phyloP scores from a whole-genome alignment of 2,113 vertebrate species.

The Syngnathus typhle region DNA sequence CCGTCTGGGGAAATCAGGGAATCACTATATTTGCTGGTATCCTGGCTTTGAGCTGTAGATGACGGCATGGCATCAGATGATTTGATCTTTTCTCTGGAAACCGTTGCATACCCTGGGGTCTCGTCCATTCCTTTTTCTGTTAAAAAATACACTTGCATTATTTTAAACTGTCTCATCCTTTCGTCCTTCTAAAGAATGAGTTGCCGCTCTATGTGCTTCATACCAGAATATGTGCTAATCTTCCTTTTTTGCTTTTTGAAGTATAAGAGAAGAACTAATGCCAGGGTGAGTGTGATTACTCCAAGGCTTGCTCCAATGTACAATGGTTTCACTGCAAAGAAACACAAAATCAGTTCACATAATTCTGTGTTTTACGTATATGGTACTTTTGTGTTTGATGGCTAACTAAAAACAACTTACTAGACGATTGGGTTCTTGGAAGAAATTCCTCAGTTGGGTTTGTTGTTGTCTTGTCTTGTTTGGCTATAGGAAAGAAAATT shows the following conservation, averaged over 20 bases:
- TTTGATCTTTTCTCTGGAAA: neutral
- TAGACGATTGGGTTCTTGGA: neutral
- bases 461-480: neutral
- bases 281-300: slow-evolving; percentile 18
- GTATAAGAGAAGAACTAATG: slow-evolving; percentile 22
- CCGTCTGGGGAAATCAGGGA: neutral
- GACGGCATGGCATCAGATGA: neutral
- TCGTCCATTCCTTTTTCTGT: slow-evolving; percentile 14
- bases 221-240: slow-evolving; percentile 23
- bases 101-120: neutral
- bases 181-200: neutral
- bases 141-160: neutral
- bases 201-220: neutral
- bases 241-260: slow-evolving; percentile 31
- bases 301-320: slow-evolving; percentile 33
- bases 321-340: slow-evolving; percentile 34
- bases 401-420: slow-evolving; percentile 11
- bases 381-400: neutral
- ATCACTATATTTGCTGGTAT: neutral
- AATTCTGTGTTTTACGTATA: neutral
- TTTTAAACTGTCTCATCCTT: neutral
- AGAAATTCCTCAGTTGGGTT: neutral
- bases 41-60: neutral
- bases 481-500: neutral
- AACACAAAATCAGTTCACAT: neutral